phyloP scores from a whole-genome alignment of 1,140 invertebrate species.

The Scaptomyza montana region DNA sequence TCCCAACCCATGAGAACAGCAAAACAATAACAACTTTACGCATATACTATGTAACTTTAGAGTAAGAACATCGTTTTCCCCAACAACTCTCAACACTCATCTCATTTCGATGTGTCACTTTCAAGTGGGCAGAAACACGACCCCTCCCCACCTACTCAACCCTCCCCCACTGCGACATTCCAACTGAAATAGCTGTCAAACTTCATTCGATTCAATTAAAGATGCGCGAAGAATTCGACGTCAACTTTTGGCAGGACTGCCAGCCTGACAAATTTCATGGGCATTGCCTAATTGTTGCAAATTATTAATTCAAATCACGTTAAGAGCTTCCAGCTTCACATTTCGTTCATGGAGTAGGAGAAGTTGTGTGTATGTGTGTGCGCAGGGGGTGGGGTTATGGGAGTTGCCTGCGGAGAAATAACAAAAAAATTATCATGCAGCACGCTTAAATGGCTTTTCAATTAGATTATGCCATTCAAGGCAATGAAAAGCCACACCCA shows the following conservation, averaged over 20 bases:
- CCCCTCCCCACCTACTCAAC: not conserved
- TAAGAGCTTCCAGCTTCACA: slow-evolving; percentile 22
- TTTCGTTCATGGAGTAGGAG: not conserved
- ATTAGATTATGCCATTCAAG: slow-evolving; percentile 80
- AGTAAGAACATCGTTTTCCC: slow-evolving; percentile 4
- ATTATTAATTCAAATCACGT: slow-evolving; percentile 82
- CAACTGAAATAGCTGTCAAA: slow-evolving; percentile 33
- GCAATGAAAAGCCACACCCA: slow-evolving; percentile 41
- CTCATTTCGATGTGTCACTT: slow-evolving; percentile 30
- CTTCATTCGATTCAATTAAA: slow-evolving; percentile 67
- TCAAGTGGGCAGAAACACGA: slow-evolving; percentile 15
- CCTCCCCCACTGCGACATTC: not conserved
- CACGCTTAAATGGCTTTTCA: slow-evolving; percentile 80
- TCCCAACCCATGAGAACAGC: not conserved
- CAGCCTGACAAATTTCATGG: slow-evolving; percentile 36
- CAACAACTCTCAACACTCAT: slow-evolving; percentile 12
- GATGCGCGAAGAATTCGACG: slow-evolving; percentile 16
- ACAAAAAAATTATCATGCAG: slow-evolving; percentile 78
- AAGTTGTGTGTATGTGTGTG: not conserved
- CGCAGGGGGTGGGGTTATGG: not conserved
- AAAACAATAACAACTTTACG: slow-evolving; percentile 2
- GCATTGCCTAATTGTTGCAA: slow-evolving; percentile 66
- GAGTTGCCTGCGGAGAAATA: not conserved
- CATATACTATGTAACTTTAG: slow-evolving; percentile 18
- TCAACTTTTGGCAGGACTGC: not conserved